A percentile compares a stretch with the other conserved stretches of the same genome.
Conservation (phyloP, 1,140 invertebrate genomes). For the Euwallacea similis region DNA sequence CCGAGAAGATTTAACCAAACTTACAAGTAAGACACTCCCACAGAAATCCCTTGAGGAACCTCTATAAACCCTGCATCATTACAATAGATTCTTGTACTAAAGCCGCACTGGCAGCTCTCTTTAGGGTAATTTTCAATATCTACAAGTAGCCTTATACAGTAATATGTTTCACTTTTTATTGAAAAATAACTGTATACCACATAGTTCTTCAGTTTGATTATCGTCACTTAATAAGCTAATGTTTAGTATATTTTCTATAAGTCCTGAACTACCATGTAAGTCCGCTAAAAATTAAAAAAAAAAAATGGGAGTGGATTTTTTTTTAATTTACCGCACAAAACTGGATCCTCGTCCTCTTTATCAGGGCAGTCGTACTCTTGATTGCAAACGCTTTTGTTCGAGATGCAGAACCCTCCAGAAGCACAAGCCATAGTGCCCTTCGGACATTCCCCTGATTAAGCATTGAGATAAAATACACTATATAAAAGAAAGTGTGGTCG, state of each 20-base stretch:
- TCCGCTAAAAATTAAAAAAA: constrained; percentile 18
- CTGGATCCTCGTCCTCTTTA: constrained; percentile 38
- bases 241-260: constrained; percentile 16
- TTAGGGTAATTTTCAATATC: constrained; percentile 16
- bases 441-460: constrained; percentile 26
- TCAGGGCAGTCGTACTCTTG: constrained; percentile 27
- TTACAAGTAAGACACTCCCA: constrained; percentile 24
- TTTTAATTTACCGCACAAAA: constrained; percentile 21
- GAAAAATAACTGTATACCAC: background rate
- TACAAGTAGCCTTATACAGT: background rate
- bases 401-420: constrained; percentile 28
- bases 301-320: too few species aligned
- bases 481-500: too few species aligned
- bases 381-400: constrained; percentile 28
- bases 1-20: background rate
- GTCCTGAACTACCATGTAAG: constrained; percentile 11
- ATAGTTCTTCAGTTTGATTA: background rate
- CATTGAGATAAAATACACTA: too few species aligned
- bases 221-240: background rate
- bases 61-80: constrained; percentile 20
- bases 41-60: constrained; percentile 23
- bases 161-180: background rate
- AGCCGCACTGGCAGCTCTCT: constrained; percentile 20
- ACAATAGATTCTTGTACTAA: constrained; percentile 22
- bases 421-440: constrained; percentile 30